Evolutionary conservation across 2,797 vertebrate species (phyloP), one percentile per base, ranked within the genome.

Genomic region (Cyprinella venusta): DNA sequence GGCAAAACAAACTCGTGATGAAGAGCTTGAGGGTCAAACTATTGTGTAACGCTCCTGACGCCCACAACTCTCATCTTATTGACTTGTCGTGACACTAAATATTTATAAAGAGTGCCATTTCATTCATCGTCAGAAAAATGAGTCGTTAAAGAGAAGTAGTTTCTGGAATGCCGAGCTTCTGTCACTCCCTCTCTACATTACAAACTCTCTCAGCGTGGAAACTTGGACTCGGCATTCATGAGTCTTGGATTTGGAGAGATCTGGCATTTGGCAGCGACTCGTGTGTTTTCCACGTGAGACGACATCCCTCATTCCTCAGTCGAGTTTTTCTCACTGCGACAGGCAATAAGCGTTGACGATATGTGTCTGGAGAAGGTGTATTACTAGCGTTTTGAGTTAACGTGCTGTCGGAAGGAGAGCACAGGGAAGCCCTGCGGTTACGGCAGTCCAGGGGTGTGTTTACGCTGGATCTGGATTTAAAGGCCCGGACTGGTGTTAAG

Each of bases 201-300:
- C 75, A 65, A 74, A 59, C 54, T 48, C 79, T 48, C 76, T 67
- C 38, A 78, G 76, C 65, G 68, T 79, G 84, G 83, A 88, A 86
- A 88, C 75, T 86, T 87, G 84, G 83, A 83, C 30, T 59, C 9
- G 45, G 21, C 21, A 79, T 80, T 82, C 76, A 70, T 72, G 76
- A 85, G 76, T 79, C 59, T 61, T 63, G 65, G 67, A 67, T 83
- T 85, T 80, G 40, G 3, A 83, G 76, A 65, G 69, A 81, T 71
- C 65, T 72, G 77, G 81, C 59, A 0, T 76, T 82, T 13, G 68
- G 52, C 59, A 65, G 48, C 21, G 5, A 45, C 24, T 24, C 69
- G 56, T 33, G 42, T 50, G 33, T 78, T 68, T 84, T 87, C 83
- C 76, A 82, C 8, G 52, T 54, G 67, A 84, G 69, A 48, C 45